phyloP scores from a whole-genome alignment of 2,797 vertebrate species.

The Tangara arthus region DNA sequence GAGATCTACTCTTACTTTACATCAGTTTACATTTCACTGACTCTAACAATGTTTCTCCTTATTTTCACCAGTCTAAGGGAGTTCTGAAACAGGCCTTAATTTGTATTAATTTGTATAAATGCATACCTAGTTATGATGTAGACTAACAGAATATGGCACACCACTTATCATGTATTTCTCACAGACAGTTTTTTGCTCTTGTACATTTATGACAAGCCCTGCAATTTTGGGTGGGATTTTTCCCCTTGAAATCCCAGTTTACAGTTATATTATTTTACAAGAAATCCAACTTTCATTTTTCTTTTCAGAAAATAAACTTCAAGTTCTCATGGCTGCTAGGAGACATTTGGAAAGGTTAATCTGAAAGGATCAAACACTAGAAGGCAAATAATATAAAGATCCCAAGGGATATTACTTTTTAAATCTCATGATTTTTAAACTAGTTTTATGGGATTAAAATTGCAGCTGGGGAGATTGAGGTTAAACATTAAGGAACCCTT shows the following conservation, averaged over 20 bases:
- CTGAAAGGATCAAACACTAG: slow-evolving; percentile 33
- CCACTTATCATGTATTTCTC: background rate
- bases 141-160: background rate
- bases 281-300: background rate
- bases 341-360: slow-evolving; percentile 58
- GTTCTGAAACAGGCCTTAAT: background rate
- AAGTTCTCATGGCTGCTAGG: background rate
- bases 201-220: background rate
- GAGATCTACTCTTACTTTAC: background rate
- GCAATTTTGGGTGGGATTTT: background rate
- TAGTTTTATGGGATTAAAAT: slow-evolving; percentile 35
- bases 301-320: slow-evolving; percentile 1
- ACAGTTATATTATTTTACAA: background rate
- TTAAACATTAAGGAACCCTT: slow-evolving; percentile 16
- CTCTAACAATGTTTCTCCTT: background rate
- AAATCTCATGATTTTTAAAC: slow-evolving; percentile 46
- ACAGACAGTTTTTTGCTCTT: background rate
- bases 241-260: background rate
- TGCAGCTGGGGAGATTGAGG: background rate
- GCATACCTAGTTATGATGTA: background rate
- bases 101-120: background rate
- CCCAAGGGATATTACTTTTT: slow-evolving; percentile 10
- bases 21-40: background rate
- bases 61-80: background rate
- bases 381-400: slow-evolving; percentile 37